Conservation (phyloP, 2,888 invertebrate species). For the Pyralis farinalis region DNA sequence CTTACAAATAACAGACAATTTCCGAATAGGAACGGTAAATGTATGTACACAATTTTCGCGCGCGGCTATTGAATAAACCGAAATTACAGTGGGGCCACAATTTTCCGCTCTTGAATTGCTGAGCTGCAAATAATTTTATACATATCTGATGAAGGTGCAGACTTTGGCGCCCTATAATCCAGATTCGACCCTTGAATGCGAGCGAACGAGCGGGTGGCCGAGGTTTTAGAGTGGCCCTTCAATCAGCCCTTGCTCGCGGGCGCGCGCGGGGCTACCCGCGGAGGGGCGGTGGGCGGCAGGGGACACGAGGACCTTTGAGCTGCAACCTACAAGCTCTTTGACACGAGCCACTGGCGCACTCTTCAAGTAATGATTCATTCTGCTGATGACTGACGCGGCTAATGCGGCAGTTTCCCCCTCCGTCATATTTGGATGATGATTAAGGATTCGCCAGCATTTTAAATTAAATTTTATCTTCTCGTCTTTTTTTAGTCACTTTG, state of each 20-base stretch:
- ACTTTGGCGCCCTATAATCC: slow-evolving; percentile 78
- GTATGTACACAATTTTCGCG: slow-evolving; percentile 30
- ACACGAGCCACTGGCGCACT: slow-evolving; percentile 79
- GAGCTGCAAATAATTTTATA: slow-evolving; percentile 68
- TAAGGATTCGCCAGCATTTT: slow-evolving; percentile 43
- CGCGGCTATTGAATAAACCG: slow-evolving; percentile 48
- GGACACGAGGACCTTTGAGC: slow-evolving; percentile 73
- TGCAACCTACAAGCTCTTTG: slow-evolving; percentile 75
- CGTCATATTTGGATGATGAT: slow-evolving; percentile 62
- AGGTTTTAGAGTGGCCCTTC: slow-evolving; percentile 79
- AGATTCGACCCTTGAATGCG: slow-evolving; percentile 76
- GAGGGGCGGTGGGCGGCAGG: slow-evolving; percentile 29
- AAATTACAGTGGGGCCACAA: slow-evolving; percentile 63
- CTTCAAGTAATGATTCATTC: slow-evolving; percentile 81
- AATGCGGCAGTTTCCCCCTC: slow-evolving; percentile 62
- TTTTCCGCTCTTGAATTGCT: slow-evolving; percentile 63
- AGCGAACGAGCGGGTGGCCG: slow-evolving; percentile 77
- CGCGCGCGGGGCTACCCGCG: slow-evolving; percentile 38
- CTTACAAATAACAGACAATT: slow-evolving; percentile 10
- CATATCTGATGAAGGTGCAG: slow-evolving; percentile 77
- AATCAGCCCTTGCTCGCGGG: slow-evolving; percentile 75
- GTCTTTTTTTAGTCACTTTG: slow-evolving; percentile 34
- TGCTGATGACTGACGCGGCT: slow-evolving; percentile 78
- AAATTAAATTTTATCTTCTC: slow-evolving; percentile 43
- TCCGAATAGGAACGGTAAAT: slow-evolving; percentile 10